Conservation (phyloP, 2,797 vertebrate genomes). For the Dromococcyx pavoninus region DNA sequence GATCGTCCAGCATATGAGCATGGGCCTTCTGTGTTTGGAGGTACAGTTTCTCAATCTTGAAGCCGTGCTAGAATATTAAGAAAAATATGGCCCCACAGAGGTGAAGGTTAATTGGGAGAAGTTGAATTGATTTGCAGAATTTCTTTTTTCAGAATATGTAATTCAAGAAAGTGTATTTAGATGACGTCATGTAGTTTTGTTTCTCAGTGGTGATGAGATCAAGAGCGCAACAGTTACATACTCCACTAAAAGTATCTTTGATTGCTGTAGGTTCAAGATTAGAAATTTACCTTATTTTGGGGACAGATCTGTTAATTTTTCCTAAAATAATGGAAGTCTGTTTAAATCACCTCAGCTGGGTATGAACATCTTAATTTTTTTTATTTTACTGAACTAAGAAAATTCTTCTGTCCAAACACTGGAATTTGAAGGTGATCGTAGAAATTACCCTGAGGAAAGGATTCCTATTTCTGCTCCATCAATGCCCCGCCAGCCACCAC, state of each 20-base stretch:
- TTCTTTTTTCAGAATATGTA: background rate
- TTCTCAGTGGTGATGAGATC: background rate
- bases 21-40: slow-evolving; percentile 84
- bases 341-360: slow-evolving; percentile 1
- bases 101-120: background rate
- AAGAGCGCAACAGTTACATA: background rate
- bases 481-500: slow-evolving; percentile 80
- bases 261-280: background rate
- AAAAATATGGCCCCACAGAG: background rate
- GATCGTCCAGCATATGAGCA: slow-evolving; percentile 86
- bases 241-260: background rate
- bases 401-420: slow-evolving; percentile 66
- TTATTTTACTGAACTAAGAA: slow-evolving; percentile 64
- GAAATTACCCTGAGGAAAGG: slow-evolving; percentile 89
- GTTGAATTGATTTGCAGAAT: background rate
- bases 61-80: background rate
- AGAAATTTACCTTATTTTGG: background rate
- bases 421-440: slow-evolving; percentile 84
- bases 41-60: slow-evolving; percentile 62
- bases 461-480: slow-evolving; percentile 81
- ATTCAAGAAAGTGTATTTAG: background rate
- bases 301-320: background rate
- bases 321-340: background rate
- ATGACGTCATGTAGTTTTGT: background rate
- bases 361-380: slow-evolving; percentile 52